phyloP scores from a whole-genome alignment of 2,797 vertebrate species.

The Eulemur mongoz region DNA sequence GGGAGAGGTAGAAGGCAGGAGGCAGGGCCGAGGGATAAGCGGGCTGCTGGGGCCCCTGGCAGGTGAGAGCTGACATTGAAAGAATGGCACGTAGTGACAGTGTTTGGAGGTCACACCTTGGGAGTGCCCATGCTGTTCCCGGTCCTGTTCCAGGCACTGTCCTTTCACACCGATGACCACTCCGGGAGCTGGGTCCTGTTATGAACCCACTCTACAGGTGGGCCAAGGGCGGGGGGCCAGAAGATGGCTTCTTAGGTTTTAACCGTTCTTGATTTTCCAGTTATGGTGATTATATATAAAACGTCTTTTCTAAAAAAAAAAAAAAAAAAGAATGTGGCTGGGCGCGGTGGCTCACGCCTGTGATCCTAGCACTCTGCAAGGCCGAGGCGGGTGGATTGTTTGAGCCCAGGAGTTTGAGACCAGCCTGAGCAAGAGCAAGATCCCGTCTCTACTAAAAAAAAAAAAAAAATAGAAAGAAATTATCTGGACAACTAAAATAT shows the following conservation, averaged over 20 bases:
- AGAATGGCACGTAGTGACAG: rapidly evolving
- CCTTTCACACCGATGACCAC: not conserved
- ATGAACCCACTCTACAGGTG: not conserved
- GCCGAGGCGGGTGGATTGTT: too few species aligned
- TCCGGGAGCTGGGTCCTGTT: not conserved
- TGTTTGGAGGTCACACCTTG: not conserved
- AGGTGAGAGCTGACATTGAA: not conserved
- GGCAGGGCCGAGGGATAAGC: too few species aligned
- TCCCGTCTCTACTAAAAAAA: too few species aligned
- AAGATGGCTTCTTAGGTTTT: not conserved
- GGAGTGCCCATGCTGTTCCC: rapidly evolving
- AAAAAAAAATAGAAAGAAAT: too few species aligned
- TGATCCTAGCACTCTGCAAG: too few species aligned
- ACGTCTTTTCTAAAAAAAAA: not conserved
- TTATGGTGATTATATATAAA: not conserved
- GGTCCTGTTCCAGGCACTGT: not conserved
- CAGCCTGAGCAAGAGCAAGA: too few species aligned
- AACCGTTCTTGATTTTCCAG: not conserved
- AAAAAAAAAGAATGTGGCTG: not conserved
- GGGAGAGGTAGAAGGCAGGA: not conserved
- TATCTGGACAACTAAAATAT: too few species aligned
- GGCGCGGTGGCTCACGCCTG: too few species aligned
- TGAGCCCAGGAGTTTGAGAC: too few species aligned
- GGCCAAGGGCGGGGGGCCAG: not conserved
- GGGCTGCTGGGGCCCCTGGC: not conserved